These are phyloP conservation scores for Lophius americanus DNA, from an alignment of 2,797 vertebrate species.

Conservation along the genomic window DNA sequence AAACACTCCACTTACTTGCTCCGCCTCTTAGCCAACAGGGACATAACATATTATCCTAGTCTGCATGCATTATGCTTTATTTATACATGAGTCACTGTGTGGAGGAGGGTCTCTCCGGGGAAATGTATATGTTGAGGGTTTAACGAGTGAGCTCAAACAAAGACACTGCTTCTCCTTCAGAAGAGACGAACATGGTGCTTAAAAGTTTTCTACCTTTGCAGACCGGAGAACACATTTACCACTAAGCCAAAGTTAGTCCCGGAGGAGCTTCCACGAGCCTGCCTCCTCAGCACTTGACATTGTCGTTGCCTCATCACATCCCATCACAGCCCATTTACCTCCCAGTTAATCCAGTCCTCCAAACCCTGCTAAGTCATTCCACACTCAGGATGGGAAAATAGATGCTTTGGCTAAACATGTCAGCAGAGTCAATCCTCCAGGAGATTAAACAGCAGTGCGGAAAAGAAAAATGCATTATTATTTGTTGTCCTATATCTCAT, in stretches of 20 bases:
- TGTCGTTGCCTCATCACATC: slow-evolving; percentile 68
- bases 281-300: slow-evolving; percentile 54
- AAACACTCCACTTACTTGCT: slow-evolving; percentile 19
- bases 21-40: slow-evolving; percentile 17
- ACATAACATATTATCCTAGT: slow-evolving; percentile 18
- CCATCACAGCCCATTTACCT: slow-evolving; percentile 72
- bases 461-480: slow-evolving; percentile 14
- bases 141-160: slow-evolving; percentile 50
- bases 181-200: slow-evolving; percentile 4
- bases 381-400: slow-evolving; percentile 58
- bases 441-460: slow-evolving; percentile 59
- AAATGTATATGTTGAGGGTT: slow-evolving; percentile 36
- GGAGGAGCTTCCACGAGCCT: slow-evolving; percentile 37
- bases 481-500: slow-evolving; percentile 43
- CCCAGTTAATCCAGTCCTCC: slow-evolving; percentile 61
- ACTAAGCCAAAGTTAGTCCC: slow-evolving; percentile 49
- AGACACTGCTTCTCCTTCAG: slow-evolving; percentile 29
- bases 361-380: slow-evolving; percentile 49
- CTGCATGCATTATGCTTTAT: slow-evolving; percentile 33
- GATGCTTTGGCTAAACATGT: slow-evolving; percentile 57
- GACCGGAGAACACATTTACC: slow-evolving; percentile 32
- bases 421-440: slow-evolving; percentile 58
- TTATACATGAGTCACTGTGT: slow-evolving; percentile 28
- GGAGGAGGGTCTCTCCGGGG: slow-evolving; percentile 35
- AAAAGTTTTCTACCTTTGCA: slow-evolving; percentile 27